These are phyloP conservation scores for Sus cebifrons DNA, from an alignment of 2,797 vertebrate genomes.

Conservation along the genomic window DNA sequence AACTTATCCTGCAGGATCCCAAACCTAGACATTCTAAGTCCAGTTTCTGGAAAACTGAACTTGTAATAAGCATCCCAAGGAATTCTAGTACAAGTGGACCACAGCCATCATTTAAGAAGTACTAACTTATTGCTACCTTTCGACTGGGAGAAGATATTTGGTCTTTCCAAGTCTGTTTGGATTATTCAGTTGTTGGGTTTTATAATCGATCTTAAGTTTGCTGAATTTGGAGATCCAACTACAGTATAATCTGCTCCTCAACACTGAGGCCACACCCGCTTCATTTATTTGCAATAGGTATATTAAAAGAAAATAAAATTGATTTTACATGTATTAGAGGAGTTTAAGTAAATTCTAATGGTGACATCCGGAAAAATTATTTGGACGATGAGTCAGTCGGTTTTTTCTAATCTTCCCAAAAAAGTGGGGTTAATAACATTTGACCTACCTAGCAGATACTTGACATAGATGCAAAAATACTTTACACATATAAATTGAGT, in stretches of 20 bases:
- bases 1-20: background rate
- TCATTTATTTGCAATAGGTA: slow-evolving; percentile 23
- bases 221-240: background rate
- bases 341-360: background rate
- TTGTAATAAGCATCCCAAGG: slow-evolving; percentile 4
- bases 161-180: slow-evolving; percentile 42
- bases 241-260: background rate
- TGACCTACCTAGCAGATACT: background rate
- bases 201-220: background rate
- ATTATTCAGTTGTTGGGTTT: background rate
- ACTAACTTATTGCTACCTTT: slow-evolving; percentile 16
- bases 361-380: slow-evolving; percentile 14
- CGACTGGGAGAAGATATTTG: background rate
- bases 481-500: background rate
- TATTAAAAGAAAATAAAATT: background rate
- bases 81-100: background rate
- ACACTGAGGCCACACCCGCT: background rate
- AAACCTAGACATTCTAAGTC: slow-evolving; percentile 42
- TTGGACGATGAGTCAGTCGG: background rate
- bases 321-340: background rate
- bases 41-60: slow-evolving; percentile 16
- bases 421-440: background rate
- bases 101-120: background rate
- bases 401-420: background rate
- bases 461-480: background rate